Conservation (phyloP, 2,113 vertebrate genomes). For the Antigone vipio region DNA sequence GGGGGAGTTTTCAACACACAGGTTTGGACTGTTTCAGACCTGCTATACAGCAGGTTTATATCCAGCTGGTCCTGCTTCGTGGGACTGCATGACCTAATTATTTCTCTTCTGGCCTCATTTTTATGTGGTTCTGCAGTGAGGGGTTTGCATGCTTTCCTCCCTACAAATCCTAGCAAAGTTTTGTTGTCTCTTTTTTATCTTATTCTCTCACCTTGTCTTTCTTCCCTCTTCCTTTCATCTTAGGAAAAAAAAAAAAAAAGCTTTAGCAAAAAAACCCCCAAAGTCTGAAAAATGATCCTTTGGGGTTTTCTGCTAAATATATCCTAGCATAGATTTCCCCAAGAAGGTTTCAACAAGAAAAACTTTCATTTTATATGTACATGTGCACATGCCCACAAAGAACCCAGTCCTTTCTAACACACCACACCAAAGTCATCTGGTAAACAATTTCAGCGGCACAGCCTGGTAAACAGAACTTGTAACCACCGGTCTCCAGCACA, state of each 20-base stretch:
- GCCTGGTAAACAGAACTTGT: neutral
- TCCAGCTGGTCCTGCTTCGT: neutral
- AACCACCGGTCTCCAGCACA: neutral
- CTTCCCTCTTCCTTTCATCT: neutral
- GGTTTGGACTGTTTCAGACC: neutral
- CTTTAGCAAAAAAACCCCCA: neutral
- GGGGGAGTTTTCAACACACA: neutral
- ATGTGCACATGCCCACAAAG: neutral
- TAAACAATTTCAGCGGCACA: neutral
- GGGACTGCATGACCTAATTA: neutral
- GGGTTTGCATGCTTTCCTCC: neutral
- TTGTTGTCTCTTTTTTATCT: neutral
- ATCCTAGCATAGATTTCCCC: neutral
- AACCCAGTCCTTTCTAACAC: neutral
- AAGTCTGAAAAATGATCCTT: neutral
- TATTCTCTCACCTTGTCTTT: neutral
- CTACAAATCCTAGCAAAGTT: neutral
- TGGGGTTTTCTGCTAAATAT: slow-evolving; percentile 1
- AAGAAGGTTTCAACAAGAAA: neutral
- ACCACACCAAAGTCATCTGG: neutral
- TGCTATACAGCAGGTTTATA: neutral
- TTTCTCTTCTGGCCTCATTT: neutral
- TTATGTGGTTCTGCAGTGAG: neutral
- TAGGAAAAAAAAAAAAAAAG: neutral
- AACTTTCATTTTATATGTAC: neutral